Percentiles rank a stretch among this genome's conserved stretches.
These are phyloP conservation scores for Malaclemys terrapin DNA, from an alignment of 2,113 vertebrate genomes.

Conservation along the genomic window DNA sequence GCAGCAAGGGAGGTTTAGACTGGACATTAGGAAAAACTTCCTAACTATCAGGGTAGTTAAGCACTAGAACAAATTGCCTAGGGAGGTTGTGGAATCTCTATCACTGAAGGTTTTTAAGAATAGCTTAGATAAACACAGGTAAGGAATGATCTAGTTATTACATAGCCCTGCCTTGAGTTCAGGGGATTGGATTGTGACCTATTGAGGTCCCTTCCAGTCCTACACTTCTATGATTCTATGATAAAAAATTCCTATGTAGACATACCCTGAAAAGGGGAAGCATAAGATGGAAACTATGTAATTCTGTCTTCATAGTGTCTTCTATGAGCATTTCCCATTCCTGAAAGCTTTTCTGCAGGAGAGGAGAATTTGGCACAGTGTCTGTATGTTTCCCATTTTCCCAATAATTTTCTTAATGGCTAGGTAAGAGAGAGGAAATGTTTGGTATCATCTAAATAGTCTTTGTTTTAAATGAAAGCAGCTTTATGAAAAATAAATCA, in stretches of 20 bases:
- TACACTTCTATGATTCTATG: too few relatives aligned
- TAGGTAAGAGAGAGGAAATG: constrained; percentile 57
- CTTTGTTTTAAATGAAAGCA: constrained; percentile 57
- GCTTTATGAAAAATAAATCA: constrained; percentile 41
- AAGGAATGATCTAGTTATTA: neutral
- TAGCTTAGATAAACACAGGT: neutral
- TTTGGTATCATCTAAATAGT: constrained; percentile 58
- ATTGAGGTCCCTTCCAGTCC: too few relatives aligned
- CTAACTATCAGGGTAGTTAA: neutral
- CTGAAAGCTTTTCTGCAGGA: neutral
- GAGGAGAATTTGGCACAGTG: neutral
- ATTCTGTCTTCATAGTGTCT: neutral
- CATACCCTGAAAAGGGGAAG: too few relatives aligned
- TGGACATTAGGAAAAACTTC: neutral
- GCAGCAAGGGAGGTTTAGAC: neutral
- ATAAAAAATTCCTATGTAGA: too few relatives aligned
- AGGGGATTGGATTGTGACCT: too few relatives aligned
- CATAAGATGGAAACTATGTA: too few relatives aligned
- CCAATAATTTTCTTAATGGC: constrained; percentile 48
- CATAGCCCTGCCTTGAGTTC: too few relatives aligned
- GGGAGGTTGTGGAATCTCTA: neutral
- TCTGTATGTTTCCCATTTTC: constrained; percentile 35
- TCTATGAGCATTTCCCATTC: fast-evolving
- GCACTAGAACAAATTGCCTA: neutral
- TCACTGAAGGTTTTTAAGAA: neutral